phyloP scores from a whole-genome alignment of 2,888 invertebrate genomes.

The Idaea straminata region DNA sequence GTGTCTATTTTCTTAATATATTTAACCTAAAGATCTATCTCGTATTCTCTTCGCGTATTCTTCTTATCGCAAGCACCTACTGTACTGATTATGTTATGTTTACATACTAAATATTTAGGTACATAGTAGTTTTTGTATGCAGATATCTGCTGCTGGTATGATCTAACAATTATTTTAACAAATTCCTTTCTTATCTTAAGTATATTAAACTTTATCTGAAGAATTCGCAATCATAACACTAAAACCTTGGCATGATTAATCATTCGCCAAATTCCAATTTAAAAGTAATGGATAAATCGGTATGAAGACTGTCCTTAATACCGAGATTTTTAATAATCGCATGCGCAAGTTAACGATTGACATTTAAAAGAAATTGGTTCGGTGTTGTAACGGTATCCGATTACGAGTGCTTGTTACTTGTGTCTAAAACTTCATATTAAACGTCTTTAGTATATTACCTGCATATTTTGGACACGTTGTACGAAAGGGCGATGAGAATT shows the following conservation, averaged over 20 bases:
- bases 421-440: neutral
- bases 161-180: neutral
- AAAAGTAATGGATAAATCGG: neutral
- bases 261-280: neutral
- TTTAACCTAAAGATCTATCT: too few relatives aligned
- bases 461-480: too few relatives aligned
- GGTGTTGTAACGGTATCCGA: conserved; percentile 37
- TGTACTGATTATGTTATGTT: too few relatives aligned
- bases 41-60: too few relatives aligned
- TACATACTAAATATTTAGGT: too few relatives aligned
- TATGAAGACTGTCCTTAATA: conserved; percentile 13
- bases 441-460: neutral
- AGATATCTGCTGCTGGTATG: neutral
- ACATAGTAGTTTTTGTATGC: too few relatives aligned
- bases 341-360: conserved; percentile 49
- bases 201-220: neutral
- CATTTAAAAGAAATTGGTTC: conserved; percentile 48
- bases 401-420: neutral
- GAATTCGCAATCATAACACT: neutral
- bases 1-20: too few relatives aligned
- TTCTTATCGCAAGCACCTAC: too few relatives aligned
- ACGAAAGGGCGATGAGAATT: too few relatives aligned
- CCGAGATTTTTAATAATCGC: conserved; percentile 20
- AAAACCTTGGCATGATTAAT: neutral
- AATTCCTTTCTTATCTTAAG: neutral